Conservation (phyloP, 1,140 invertebrate genomes). For the Drosophila gunungcola region DNA sequence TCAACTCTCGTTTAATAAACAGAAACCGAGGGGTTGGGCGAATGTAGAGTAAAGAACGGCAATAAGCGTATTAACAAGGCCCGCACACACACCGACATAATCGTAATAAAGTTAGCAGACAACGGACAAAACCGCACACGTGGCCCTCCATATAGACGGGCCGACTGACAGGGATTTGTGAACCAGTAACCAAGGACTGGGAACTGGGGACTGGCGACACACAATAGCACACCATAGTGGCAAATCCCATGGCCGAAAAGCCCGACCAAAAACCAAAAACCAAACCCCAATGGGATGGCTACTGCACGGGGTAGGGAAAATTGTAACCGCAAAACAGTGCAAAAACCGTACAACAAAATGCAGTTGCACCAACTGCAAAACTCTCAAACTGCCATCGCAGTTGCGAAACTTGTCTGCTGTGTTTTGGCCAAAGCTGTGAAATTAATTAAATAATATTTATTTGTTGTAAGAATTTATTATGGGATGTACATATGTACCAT, state of each 20-base stretch:
- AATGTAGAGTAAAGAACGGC: slow-evolving; percentile 5
- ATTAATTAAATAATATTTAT: slow-evolving; percentile 82
- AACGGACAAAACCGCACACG: slow-evolving; percentile 46
- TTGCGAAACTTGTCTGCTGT: slow-evolving; percentile 37
- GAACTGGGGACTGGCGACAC: not conserved
- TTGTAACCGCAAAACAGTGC: slow-evolving; percentile 52
- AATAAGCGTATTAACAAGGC: slow-evolving; percentile 72
- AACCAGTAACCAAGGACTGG: not conserved
- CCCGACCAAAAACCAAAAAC: slow-evolving; percentile 39
- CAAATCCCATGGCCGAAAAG: slow-evolving; percentile 20
- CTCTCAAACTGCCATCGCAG: slow-evolving; percentile 41
- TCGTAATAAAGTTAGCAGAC: slow-evolving; percentile 59
- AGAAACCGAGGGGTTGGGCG: slow-evolving; percentile 8
- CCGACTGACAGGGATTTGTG: slow-evolving; percentile 23
- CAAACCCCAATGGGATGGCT: slow-evolving; percentile 13
- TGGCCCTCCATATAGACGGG: slow-evolving; percentile 19
- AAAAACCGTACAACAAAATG: slow-evolving; percentile 51
- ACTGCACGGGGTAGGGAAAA: not conserved
- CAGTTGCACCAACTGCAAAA: slow-evolving; percentile 33
- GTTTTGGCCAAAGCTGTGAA: slow-evolving; percentile 47
- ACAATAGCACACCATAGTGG: slow-evolving; percentile 8
- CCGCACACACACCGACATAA: slow-evolving; percentile 38
- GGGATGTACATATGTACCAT: slow-evolving; percentile 8
- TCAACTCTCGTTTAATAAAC: slow-evolving; percentile 71
- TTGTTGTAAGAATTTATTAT: slow-evolving; percentile 68